These are phyloP conservation scores for Sinella curviseta DNA, from an alignment of 1,140 invertebrate genomes.

Conservation along the genomic window DNA sequence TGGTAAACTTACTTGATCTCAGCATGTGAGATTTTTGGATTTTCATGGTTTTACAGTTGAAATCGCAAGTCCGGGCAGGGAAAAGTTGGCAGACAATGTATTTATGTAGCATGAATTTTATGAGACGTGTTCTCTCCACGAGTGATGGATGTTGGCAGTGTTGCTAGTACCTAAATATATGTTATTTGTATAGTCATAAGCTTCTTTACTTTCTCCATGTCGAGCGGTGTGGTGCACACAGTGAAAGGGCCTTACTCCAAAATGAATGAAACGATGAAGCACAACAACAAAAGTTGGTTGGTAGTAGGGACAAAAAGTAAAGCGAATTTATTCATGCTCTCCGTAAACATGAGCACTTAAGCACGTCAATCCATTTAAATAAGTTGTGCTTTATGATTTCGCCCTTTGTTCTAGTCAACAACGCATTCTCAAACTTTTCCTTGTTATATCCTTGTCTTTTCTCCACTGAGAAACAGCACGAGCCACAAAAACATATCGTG, in stretches of 20 bases:
- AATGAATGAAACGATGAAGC: no score
- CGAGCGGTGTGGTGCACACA: no score
- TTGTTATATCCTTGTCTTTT: background rate
- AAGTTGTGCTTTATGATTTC: background rate
- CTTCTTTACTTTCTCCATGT: no score
- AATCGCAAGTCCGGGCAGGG: background rate
- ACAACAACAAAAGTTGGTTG: no score
- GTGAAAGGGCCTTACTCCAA: no score
- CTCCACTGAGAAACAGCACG: no score
- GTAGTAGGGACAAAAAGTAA: no score
- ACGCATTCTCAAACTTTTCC: background rate
- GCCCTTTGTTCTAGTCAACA: background rate
- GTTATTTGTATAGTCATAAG: no score
- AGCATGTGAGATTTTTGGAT: background rate
- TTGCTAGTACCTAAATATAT: background rate
- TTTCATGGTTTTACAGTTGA: conserved; percentile 9
- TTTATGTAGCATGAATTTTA: background rate
- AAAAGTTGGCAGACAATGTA: conserved; percentile 9
- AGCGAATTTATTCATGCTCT: no score
- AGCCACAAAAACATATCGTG: background rate
- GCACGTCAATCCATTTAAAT: background rate
- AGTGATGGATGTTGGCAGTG: conserved; percentile 18
- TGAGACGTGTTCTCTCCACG: background rate
- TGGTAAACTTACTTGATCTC: background rate
- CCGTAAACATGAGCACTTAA: background rate